Conservation (phyloP, 2,797 vertebrate genomes). For the Cryptoblepharus egeriae region DNA sequence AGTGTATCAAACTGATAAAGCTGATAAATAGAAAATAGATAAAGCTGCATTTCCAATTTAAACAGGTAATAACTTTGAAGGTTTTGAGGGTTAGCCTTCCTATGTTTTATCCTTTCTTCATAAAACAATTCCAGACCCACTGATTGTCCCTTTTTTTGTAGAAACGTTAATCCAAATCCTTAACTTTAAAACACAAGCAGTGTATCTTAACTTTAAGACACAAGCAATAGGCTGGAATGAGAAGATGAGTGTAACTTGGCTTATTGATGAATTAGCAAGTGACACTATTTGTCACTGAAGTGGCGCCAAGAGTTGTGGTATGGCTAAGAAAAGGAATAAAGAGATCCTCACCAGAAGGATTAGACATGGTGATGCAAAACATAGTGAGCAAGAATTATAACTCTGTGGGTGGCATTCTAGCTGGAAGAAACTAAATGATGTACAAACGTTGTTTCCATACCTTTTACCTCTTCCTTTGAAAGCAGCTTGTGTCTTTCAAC, state of each 20-base stretch:
- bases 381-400: too few species aligned
- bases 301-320: too few species aligned
- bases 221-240: background rate
- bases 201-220: too few species aligned
- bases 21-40: too few species aligned
- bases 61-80: background rate
- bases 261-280: background rate
- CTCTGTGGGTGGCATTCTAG: background rate
- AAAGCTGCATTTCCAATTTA: background rate
- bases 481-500: background rate
- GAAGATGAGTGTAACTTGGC: background rate
- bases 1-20: too few species aligned
- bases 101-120: background rate
- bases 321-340: background rate
- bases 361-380: too few species aligned
- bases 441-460: background rate
- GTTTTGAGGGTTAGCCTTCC: background rate
- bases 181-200: too few species aligned
- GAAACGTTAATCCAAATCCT: background rate
- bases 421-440: background rate
- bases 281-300: too few species aligned
- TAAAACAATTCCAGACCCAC: background rate
- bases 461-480: constrained; percentile 10
- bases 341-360: background rate
- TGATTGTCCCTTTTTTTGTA: background rate